phyloP scores from a whole-genome alignment of 2,797 vertebrate species.

The Paramormyrops hopkinsi region DNA sequence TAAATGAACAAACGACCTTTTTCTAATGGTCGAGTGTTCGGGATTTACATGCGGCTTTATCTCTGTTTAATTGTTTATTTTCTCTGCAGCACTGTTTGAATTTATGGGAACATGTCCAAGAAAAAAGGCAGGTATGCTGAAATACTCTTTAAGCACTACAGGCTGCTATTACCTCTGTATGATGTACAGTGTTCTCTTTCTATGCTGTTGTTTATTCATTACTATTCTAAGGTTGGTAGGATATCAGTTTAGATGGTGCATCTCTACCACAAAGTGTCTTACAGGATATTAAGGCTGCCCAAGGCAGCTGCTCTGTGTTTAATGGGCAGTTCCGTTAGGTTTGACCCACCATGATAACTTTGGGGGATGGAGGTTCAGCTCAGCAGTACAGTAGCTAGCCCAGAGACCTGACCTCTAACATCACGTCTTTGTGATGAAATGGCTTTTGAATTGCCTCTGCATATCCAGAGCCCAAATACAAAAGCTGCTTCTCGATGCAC shows the following conservation, averaged over 20 bases:
- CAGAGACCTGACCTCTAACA: background rate
- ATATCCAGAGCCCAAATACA: background rate
- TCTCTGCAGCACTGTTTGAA: background rate
- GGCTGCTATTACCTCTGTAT: background rate
- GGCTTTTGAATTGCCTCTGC: background rate
- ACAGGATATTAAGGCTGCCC: background rate
- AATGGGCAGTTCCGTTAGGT: background rate
- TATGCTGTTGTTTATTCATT: background rate
- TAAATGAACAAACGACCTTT: background rate
- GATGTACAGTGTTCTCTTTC: background rate
- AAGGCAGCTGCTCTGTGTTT: background rate
- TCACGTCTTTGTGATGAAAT: background rate
- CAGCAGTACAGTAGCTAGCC: background rate
- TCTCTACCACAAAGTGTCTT: background rate
- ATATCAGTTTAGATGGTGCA: background rate
- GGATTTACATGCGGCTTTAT: background rate
- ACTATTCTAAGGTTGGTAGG: background rate
- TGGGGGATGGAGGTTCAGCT: background rate
- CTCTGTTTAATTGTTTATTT: background rate
- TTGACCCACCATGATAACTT: background rate
- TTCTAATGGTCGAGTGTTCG: background rate
- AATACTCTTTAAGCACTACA: background rate
- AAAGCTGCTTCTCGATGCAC: background rate
- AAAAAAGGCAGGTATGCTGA: constrained; percentile 70
- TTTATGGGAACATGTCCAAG: constrained; percentile 76